Base-by-base conservation (phyloP, 2,797 vertebrate genomes). In the Chelon auratus region DNA sequence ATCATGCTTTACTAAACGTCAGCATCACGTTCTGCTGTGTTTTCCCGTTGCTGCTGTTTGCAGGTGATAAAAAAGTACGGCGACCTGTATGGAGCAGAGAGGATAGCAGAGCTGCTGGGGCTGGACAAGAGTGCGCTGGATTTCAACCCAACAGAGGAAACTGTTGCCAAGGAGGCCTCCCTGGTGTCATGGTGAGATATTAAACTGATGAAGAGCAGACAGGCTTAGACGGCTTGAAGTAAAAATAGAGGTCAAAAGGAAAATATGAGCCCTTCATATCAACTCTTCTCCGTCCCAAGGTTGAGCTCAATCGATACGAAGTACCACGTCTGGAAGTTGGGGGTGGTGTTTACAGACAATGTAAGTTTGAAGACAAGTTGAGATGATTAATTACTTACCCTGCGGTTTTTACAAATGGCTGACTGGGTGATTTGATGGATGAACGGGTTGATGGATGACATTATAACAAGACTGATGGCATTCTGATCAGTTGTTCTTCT, bases 41-140 rank as follows among this genome's bases (percentile, higher is more conserved):
- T 47, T 47, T 24, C 2, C 51, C 40, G 45, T 13, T 18, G 13
- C 69, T 62, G 40, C 50, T 50, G 20, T 75, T 66, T 73, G 39
- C 13, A 99, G 98, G 98, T 99, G 80, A 99, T 99, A 88, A 99
- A 99, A 88, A 99, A 99, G 80, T 99, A 99, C 0, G 98, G 98
- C 33, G 97, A 99, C 70, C 94, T 99, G 73, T 99, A 99, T 0
- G 98, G 98, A 88, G 96, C 96, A 6, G 97, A 98, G 86, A 95
- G 98, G 81, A 99, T 99, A 53, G 98, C 97, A 54, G 98, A 99
- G 90, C 95, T 99, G 77, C 77, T 99, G 83, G 98, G 98, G 26
- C 86, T 99, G 93, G 98, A 99, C 78, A 99, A 97, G 92, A 99
- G 95, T 22, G 96, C 98, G 54, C 95, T 99, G 65, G 98, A 99